phyloP scores from a whole-genome alignment of 2,888 invertebrate genomes.

The Hypena proboscidalis region DNA sequence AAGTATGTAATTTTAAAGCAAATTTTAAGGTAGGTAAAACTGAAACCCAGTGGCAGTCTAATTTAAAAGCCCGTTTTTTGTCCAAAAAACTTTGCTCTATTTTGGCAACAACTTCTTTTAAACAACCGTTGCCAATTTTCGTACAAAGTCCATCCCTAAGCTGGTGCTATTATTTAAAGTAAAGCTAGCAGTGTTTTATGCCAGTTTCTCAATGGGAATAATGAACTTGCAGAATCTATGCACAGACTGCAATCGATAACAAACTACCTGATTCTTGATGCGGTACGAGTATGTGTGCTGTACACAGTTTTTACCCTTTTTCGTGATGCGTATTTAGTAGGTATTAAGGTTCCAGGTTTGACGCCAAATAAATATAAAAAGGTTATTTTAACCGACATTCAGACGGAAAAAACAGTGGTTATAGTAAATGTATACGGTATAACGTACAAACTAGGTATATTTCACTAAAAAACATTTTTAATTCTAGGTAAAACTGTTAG shows the following conservation, averaged over 20 bases:
- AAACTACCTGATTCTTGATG: conserved; percentile 24
- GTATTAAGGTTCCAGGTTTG: too few relatives aligned
- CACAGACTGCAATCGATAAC: conserved; percentile 50
- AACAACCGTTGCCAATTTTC: conserved; percentile 1
- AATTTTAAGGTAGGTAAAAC: too few relatives aligned
- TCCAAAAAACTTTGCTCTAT: neutral
- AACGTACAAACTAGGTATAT: too few relatives aligned
- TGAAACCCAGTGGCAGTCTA: too few relatives aligned
- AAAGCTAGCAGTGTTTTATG: conserved; percentile 42
- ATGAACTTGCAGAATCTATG: conserved; percentile 58
- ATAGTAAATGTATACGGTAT: too few relatives aligned
- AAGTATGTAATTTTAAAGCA: too few relatives aligned
- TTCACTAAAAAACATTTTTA: too few relatives aligned
- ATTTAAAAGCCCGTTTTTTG: neutral
- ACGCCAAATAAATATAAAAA: too few relatives aligned
- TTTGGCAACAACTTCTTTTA: neutral
- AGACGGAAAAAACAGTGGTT: too few relatives aligned
- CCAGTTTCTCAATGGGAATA: conserved; percentile 57
- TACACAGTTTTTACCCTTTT: neutral
- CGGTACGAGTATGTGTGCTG: conserved; percentile 14
- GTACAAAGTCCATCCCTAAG: conserved; percentile 2
- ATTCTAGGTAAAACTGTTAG: too few relatives aligned
- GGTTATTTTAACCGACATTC: too few relatives aligned
- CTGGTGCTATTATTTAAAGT: conserved; percentile 27
- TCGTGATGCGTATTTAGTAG: too few relatives aligned